Evolutionary conservation across 30 jellyfish, hydroid and myxozoan genomes (phyloP), one percentile per base, ranked within the genome.

Genomic region (Aurelia aurita): DNA sequence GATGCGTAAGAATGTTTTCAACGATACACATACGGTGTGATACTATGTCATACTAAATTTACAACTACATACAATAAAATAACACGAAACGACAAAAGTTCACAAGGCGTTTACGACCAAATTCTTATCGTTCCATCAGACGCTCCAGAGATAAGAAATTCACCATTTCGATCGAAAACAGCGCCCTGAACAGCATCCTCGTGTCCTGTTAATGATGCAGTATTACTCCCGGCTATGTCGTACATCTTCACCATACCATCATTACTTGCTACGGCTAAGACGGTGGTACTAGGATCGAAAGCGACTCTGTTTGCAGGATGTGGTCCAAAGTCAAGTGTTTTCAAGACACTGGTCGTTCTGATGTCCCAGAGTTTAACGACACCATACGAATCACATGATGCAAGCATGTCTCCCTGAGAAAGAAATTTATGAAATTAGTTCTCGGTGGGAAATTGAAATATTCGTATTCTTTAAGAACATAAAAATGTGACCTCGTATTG

Each of bases 331-430:
- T 93, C 97, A 58, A 88, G 84, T 3, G 96, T 93, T 15, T 79
- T 79, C 44, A 79, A 18, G 3, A 75, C 91, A 43, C 96, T 53
- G 0, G 90, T 63, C 15, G 82, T 76, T 47, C 98, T 79, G 63
- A 87, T 73, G 68, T 93, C 98, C 98, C 98, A 93, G 3, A 93
- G 77, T 47, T 58, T 87, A 58, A 93, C 91, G 20, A 80, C 57
- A 10, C 98, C 98, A 72, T 87, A 93, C 32, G 98, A 86, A 58
- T 93, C 98, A 75, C 97, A 87, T 9, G 98, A 93, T 12, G 96
- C 98, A n/a, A 93, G 69, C 39, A 69, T 69, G 73, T 93, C 98
- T 18, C 98, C 98, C 98, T 93, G 59, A 14, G 53, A 62, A 31
- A 62, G 66, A 12, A 61, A 59, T 26, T 39, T 28, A 55, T 9